These are phyloP conservation scores for Anas capensis DNA, from an alignment of 2,797 vertebrate genomes.

Conservation along the genomic window DNA sequence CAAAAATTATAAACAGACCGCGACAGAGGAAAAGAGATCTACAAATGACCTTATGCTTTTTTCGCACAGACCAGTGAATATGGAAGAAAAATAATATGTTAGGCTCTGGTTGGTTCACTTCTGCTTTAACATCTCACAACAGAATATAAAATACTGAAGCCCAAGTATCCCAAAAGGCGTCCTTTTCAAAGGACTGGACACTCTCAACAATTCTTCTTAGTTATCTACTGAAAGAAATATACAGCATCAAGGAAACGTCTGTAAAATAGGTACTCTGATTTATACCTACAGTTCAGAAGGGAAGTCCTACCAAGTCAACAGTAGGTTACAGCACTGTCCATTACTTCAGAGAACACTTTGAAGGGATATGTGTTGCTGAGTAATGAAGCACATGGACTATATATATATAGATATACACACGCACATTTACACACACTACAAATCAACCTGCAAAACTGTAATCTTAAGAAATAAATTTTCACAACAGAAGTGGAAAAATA, in stretches of 20 bases:
- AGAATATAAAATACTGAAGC: neutral
- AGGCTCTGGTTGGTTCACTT: neutral
- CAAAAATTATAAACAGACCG: neutral
- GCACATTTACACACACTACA: neutral
- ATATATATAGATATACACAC: neutral
- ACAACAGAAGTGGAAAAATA: neutral
- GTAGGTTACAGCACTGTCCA: neutral
- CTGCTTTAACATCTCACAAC: neutral
- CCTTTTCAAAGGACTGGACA: neutral
- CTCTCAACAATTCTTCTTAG: neutral
- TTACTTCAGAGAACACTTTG: neutral
- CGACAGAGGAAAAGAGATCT: neutral
- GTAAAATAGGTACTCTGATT: neutral
- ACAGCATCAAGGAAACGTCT: neutral
- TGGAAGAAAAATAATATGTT: neutral
- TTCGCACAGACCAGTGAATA: neutral
- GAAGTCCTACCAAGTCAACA: neutral
- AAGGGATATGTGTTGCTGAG: neutral
- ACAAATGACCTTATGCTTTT: neutral
- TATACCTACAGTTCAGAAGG: neutral
- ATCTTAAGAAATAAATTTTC: neutral
- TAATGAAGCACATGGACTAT: neutral
- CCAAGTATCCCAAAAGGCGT: neutral
- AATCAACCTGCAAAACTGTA: neutral
- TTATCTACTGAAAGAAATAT: neutral